Evolutionary conservation across 1,140 invertebrate genomes (phyloP), one percentile per base, ranked within the genome.

Genomic region (Oppia nitens): DNA sequence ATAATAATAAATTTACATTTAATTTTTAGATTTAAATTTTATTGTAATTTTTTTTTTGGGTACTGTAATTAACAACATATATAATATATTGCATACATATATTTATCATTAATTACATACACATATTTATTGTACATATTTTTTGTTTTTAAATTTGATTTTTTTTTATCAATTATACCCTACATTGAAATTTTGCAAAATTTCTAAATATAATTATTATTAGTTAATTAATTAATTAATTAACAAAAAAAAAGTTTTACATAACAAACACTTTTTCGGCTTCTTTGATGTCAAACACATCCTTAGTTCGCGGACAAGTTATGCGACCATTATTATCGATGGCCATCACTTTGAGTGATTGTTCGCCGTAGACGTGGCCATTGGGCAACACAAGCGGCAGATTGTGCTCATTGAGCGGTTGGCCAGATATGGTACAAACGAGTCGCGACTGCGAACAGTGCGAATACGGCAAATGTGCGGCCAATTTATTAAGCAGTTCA

Each of bases 371-470:
- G 53, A 97, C 89, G 73, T 91, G 85, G 57, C 93, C 93, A 77
- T 98, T 98, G 47, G 95, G 94, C 71, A 98, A 78, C 82, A 95
- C 92, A 83, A 98, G 87, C 0, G 95, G 94, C 63, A 85, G 87
- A 74, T 98, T 98, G 71, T 97, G 83, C 73, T 98, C 94, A 75
- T 98, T 95, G 50, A 98, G 75, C n/a, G 88, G 83, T 64, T 85
- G 78, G 4, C 89, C 87, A 53, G 87, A 89, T 61, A 96, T 85
- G 64, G 84, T 81, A 69, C 89, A 95, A 63, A 98, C 86, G 2
- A 98, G 77, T 47, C 87, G 80, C 60, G 89, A 91, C 71, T 97
- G 92, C 24, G 90, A 88, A 71, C 90, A 94, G 75, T 98, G 94
- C 49, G 93, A 89, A 74, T 86, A 94, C 47, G 95, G 94, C 65